Percentiles rank a stretch among this genome's conserved stretches.
phyloP scores from a whole-genome alignment of 2,888 invertebrate genomes.

The Stegana nigrithorax region DNA sequence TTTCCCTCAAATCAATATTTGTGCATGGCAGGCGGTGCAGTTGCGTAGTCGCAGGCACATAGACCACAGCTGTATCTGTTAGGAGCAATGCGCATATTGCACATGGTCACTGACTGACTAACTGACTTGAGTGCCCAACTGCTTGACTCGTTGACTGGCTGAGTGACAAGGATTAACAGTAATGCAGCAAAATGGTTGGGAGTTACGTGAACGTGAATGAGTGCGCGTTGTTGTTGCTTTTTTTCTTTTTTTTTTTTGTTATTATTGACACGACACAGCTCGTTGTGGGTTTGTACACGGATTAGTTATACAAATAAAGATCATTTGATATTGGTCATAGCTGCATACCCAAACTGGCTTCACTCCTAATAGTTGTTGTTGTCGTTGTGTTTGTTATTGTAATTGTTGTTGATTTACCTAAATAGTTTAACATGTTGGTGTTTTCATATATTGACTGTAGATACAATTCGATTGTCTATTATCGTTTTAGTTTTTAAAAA shows the following conservation, averaged over 20 bases:
- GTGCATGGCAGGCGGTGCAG: neutral
- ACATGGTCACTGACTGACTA: slow-evolving; percentile 18
- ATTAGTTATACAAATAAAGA: slow-evolving; percentile 11
- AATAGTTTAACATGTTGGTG: neutral
- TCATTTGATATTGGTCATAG: neutral
- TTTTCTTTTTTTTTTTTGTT: no score
- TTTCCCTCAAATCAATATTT: no score
- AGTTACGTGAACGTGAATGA: neutral
- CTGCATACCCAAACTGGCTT: neutral
- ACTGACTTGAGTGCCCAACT: slow-evolving; percentile 13
- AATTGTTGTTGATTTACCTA: no score
- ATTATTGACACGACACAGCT: no score
- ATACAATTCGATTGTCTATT: no score
- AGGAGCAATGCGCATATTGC: slow-evolving; percentile 3
- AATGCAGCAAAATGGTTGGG: neutral
- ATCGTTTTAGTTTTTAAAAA: no score
- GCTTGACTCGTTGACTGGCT: slow-evolving; percentile 11
- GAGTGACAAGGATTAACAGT: slow-evolving; percentile 17
- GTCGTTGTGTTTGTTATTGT: no score
- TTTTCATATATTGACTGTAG: neutral
- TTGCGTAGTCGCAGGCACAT: slow-evolving; percentile 40
- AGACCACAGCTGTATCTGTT: slow-evolving; percentile 15
- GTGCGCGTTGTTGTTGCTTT: neutral
- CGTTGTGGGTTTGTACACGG: neutral
- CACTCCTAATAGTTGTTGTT: no score